phyloP scores from a whole-genome alignment of 2,113 vertebrate species.

The Athene noctua region DNA sequence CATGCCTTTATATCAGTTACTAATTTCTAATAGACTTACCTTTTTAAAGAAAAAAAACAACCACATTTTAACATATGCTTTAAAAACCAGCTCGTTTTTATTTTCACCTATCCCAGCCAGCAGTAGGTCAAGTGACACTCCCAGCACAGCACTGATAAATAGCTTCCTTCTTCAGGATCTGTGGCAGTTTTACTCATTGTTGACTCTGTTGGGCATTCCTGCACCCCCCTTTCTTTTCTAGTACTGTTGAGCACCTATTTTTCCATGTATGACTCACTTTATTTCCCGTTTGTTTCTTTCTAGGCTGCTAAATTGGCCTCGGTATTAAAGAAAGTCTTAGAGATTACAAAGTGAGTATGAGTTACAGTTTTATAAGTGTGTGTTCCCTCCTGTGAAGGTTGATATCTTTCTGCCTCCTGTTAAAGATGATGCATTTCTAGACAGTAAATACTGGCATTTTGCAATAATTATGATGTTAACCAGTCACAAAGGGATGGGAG shows the following conservation, averaged over 20 bases:
- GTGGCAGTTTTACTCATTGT: neutral
- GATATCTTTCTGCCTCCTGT: neutral
- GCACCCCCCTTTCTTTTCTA: neutral
- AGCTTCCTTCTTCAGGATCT: neutral
- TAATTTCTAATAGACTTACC: neutral
- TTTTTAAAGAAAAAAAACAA: neutral
- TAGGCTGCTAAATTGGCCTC: conserved; percentile 85
- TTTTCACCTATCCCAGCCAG: neutral
- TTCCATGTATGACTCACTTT: neutral
- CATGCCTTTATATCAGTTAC: neutral
- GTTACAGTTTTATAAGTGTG: neutral
- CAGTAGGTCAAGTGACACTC: neutral
- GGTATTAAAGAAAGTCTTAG: conserved; percentile 85
- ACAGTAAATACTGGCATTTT: neutral
- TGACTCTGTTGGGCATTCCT: neutral
- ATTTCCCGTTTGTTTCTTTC: conserved; percentile 29
- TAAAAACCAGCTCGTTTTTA: neutral
- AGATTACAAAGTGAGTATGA: conserved; percentile 84
- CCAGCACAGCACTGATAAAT: neutral
- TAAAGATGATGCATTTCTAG: neutral
- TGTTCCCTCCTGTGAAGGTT: neutral
- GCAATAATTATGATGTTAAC: neutral
- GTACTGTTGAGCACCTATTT: neutral
- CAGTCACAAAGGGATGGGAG: neutral
- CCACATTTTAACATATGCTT: neutral